Percentiles rank a stretch among this genome's conserved stretches.
These are phyloP conservation scores for Etheostoma cragini DNA, from an alignment of 2,113 vertebrate species.

Conservation along the genomic window DNA sequence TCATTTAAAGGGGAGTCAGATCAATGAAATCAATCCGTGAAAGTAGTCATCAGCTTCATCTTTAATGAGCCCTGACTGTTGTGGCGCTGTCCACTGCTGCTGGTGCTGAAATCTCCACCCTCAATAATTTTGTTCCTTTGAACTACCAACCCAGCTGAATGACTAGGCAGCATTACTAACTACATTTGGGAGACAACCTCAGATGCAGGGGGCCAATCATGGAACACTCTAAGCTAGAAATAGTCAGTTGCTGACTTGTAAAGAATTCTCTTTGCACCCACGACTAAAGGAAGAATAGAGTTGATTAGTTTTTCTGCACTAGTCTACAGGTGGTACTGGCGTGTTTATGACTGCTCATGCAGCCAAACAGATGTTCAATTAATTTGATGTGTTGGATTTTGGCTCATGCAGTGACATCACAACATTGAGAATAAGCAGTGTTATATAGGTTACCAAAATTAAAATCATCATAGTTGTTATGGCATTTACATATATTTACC, in stretches of 20 bases:
- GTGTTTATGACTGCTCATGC: background rate
- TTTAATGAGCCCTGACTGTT: background rate
- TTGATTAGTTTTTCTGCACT: background rate
- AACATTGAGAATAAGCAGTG: background rate
- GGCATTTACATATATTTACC: background rate
- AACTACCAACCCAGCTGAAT: background rate
- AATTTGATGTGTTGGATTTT: background rate
- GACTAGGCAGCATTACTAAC: background rate
- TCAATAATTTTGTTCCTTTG: background rate
- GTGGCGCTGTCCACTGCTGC: conserved; percentile 35
- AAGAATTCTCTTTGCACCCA: background rate
- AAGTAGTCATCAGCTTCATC: background rate
- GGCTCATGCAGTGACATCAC: background rate
- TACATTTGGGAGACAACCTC: background rate
- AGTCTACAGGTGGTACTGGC: background rate
- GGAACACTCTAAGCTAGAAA: background rate
- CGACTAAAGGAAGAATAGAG: background rate
- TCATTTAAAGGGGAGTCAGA: background rate
- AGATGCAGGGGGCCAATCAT: background rate
- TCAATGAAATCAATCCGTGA: conserved; percentile 14
- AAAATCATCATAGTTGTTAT: background rate
- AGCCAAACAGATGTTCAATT: background rate
- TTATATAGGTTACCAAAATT: background rate
- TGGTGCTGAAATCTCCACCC: conserved; percentile 49
- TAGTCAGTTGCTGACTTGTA: background rate